Base-by-base conservation (phyloP, 1,140 invertebrate species). In the silkworm (Bombyx mori) region DNA sequence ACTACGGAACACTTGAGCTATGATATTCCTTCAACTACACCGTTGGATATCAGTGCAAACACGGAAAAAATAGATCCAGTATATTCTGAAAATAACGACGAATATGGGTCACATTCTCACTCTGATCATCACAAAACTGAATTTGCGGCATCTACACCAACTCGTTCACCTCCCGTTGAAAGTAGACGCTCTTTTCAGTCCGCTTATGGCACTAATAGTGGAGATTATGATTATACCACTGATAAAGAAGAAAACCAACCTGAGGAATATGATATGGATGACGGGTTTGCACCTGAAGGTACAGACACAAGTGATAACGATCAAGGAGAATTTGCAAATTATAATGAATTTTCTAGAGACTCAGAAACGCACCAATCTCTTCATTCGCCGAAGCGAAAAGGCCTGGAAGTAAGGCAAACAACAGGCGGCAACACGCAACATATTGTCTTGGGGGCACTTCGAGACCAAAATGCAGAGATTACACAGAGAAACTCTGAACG, bases 261-360 rank as follows among this genome's bases (percentile, higher is more conserved):
- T 73, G 61, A 83, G 42, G 79, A 82, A 22, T 85, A 85, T 44
- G 81, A 88, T 43, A 54, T 64, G 7, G 82, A 86, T 22, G 71
- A 69, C 10, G 75, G 67, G 26, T 79, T 66, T 57, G 77, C 68
- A 42, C 54, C 74, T 22, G 86, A 88, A 44, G 86, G 87, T n/a
- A 77, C 88, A 43, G 84, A 88, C 26, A 78, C 88, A 12, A 75
- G 77, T 6, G 83, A 87, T 50, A 74, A 88, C 54, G 90, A 91
- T 47, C 89, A 91, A 60, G 89, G 88, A 7, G 89, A 92, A 44
- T 87, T 89, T 67, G 63, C 86, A n/a, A 87, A 85, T 65, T 74
- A 87, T 55, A 83, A 86, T 54, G 79, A 90, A 44, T 81, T 89
- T 54, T 69, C 84, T 46, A 73, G 73, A 69, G 75, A 82, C 42